These are phyloP conservation scores for Ornithorhynchus anatinus DNA, from an alignment of 2,113 vertebrate genomes.

Conservation along the genomic window DNA sequence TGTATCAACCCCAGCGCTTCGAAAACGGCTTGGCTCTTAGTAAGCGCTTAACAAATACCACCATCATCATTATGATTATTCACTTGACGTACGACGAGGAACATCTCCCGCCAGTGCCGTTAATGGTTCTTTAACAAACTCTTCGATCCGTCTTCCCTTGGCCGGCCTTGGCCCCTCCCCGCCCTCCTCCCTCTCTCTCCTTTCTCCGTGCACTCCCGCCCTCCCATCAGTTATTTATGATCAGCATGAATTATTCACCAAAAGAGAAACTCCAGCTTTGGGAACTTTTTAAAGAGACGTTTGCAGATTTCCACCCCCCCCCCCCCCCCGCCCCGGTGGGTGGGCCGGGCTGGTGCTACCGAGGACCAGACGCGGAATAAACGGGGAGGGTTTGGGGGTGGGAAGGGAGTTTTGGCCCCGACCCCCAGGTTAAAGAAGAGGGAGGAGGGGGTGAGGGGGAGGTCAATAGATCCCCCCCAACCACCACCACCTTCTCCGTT, in stretches of 20 bases:
- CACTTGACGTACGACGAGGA: conserved; percentile 26
- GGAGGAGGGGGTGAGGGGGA: neutral
- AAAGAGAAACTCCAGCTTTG: conserved; percentile 50
- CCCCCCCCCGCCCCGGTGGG: neutral
- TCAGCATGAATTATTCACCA: conserved; percentile 26
- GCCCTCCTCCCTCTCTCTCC: conserved; percentile 30
- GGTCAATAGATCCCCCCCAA: neutral
- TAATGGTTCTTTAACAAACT: conserved; percentile 66
- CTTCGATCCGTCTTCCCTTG: conserved; percentile 57
- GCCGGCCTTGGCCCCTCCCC: conserved; percentile 37
- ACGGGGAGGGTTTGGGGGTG: neutral
- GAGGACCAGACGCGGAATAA: neutral
- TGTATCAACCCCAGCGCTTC: too few species aligned
- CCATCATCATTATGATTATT: too few species aligned
- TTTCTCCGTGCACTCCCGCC: too few species aligned
- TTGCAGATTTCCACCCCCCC: neutral
- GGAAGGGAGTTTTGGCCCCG: neutral
- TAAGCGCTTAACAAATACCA: too few species aligned
- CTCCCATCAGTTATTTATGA: conserved; percentile 29
- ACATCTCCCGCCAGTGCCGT: conserved; percentile 43
- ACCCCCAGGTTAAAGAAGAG: neutral
- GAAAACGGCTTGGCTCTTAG: too few species aligned
- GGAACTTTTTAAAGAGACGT: conserved; percentile 37
- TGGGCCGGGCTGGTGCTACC: neutral
- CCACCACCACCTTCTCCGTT: neutral